A percentile compares a stretch with the other conserved stretches of the same genome.
Conservation (phyloP, 2,888 invertebrate genomes). For the Temnothorax unifasciatus region DNA sequence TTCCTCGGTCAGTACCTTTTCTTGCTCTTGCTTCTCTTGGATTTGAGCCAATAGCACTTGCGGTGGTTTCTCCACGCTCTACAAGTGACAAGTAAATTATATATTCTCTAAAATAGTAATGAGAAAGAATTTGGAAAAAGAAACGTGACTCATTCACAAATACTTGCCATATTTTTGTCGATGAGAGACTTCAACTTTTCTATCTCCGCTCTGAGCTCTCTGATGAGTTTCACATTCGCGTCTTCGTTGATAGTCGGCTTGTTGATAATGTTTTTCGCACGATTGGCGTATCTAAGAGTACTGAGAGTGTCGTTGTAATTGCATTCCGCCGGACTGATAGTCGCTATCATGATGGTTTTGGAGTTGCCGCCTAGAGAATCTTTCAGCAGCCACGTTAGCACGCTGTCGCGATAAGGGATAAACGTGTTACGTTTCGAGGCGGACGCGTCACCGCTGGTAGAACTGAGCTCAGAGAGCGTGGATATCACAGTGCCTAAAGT, state of each 20-base stretch:
- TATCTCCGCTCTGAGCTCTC: conserved; percentile 94
- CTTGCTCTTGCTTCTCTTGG: conserved; percentile 96
- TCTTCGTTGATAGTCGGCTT: conserved; percentile 97
- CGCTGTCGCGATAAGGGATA: conserved; percentile 96
- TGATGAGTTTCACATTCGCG: conserved; percentile 94
- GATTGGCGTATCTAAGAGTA: conserved; percentile 94
- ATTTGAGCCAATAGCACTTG: conserved; percentile 92
- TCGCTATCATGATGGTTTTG: conserved; percentile 97
- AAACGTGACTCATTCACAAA: not conserved
- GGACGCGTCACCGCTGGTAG: conserved; percentile 81
- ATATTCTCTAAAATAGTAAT: not conserved
- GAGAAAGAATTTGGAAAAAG: not conserved
- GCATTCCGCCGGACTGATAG: conserved; percentile 93
- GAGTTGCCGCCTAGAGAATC: conserved; percentile 96
- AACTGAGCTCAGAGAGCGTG: conserved; percentile 91
- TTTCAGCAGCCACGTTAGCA: conserved; percentile 95
- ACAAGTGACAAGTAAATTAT: conserved; percentile 49
- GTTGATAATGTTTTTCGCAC: conserved; percentile 96
- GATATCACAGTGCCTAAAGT: conserved; percentile 96
- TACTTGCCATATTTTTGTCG: conserved; percentile 89
- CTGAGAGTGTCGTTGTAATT: conserved; percentile 96
- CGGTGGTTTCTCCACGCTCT: conserved; percentile 88
- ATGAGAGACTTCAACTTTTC: conserved; percentile 93
- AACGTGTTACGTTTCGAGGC: conserved; percentile 88
- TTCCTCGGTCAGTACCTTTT: conserved; percentile 95